A percentile compares a stretch with the other conserved stretches of the same genome.
Evolutionary conservation across 2,888 invertebrate species (phyloP).

Genomic region (Nezara viridula): DNA sequence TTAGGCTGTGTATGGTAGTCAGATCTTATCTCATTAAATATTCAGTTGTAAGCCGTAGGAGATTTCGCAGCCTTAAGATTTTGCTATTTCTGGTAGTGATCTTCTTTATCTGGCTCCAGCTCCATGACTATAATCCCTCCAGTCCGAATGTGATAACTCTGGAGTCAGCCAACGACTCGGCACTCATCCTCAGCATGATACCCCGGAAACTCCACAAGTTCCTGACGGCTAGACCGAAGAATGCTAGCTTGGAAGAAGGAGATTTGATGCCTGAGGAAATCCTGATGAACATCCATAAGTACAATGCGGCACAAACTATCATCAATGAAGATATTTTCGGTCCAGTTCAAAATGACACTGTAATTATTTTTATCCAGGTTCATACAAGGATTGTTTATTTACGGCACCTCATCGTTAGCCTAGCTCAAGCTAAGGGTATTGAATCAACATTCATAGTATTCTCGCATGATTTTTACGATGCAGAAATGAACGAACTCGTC

Average conservation of each 20-base stretch:
- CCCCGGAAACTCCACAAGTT: conserved; percentile 89
- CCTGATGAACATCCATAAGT: conserved; percentile 76
- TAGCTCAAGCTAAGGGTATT: conserved; percentile 91
- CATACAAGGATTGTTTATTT: conserved; percentile 95
- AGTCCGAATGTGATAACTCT: too few relatives aligned
- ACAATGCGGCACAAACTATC: conserved; percentile 86
- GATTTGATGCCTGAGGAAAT: conserved; percentile 74
- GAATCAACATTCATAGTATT: conserved; percentile 91
- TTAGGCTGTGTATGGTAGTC: too few relatives aligned
- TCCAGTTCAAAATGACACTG: conserved; percentile 85
- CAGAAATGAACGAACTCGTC: conserved; percentile 91
- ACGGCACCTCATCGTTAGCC: conserved; percentile 92
- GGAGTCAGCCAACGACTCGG: too few relatives aligned
- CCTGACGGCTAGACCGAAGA: conserved; percentile 77
- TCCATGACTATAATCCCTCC: too few relatives aligned
- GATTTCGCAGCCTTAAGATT: too few relatives aligned
- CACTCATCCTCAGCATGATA: too few relatives aligned
- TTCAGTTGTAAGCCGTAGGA: too few relatives aligned
- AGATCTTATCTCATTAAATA: too few relatives aligned
- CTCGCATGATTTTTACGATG: conserved; percentile 95
- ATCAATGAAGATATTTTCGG: conserved; percentile 92
- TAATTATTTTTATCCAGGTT: conserved; percentile 92
- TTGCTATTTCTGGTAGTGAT: too few relatives aligned
- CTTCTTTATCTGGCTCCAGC: too few relatives aligned
- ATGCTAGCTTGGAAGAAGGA: conserved; percentile 69